Percentiles rank a stretch among this genome's conserved stretches.
Conservation (phyloP, 37 sponge, comb jelly and placozoan species). For the Spongilla lacustris region DNA sequence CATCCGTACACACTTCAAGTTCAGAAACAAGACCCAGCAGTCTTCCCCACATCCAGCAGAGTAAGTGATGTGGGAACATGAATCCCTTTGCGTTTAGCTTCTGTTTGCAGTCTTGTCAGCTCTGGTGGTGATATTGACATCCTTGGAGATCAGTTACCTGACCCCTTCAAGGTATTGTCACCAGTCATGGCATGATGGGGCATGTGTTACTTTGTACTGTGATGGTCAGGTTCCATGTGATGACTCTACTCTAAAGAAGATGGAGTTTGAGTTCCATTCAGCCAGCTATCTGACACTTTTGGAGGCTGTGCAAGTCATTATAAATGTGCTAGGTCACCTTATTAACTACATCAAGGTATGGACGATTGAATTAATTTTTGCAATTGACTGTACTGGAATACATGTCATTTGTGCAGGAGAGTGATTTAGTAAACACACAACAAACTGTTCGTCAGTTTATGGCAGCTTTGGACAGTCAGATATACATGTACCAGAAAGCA, state of each 20-base stretch:
- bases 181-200: neutral
- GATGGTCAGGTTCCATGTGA: neutral
- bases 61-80: neutral
- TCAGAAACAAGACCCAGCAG: slow-evolving; percentile 7
- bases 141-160: neutral
- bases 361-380: too few relatives aligned
- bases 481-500: neutral
- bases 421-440: neutral
- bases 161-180: neutral
- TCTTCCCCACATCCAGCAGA: neutral
- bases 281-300: slow-evolving; percentile 34
- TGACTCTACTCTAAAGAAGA: slow-evolving; percentile 3
- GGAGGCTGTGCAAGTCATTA: slow-evolving; percentile 39
- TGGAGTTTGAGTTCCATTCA: slow-evolving; percentile 60
- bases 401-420: too few relatives aligned
- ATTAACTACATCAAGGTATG: neutral
- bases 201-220: neutral
- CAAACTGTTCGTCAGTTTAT: neutral
- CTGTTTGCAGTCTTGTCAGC: neutral
- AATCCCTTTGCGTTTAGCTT: neutral
- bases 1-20: slow-evolving; percentile 48
- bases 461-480: neutral
- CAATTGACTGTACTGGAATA: too few relatives aligned
- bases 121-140: neutral
- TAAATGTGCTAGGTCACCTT: slow-evolving; percentile 41